phyloP scores from a whole-genome alignment of 2,113 vertebrate genomes.

The Zapus hudsonius region DNA sequence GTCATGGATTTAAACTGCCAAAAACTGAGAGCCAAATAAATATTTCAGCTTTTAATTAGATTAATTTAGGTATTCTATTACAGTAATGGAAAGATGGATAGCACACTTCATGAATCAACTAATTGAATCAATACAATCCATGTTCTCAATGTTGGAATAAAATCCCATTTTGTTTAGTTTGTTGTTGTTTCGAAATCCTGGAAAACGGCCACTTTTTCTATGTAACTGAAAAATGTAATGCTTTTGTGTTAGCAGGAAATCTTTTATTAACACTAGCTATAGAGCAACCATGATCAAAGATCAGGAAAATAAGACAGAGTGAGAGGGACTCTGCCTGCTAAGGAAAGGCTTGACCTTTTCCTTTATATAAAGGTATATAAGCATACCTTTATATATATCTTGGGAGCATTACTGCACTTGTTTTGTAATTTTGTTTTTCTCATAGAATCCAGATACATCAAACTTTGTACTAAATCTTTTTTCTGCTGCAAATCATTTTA shows the following conservation, averaged over 20 bases:
- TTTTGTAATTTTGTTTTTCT: neutral
- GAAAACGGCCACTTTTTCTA: neutral
- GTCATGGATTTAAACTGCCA: neutral
- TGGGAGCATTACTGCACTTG: neutral
- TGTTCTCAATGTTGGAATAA: neutral
- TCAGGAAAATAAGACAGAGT: neutral
- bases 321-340: neutral
- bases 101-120: neutral
- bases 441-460: neutral
- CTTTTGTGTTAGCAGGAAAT: neutral
- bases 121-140: constrained; percentile 23
- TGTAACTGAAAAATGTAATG: neutral
- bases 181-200: neutral
- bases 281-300: neutral
- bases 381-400: too few relatives aligned
- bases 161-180: neutral
- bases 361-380: too few relatives aligned
- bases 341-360: too few relatives aligned
- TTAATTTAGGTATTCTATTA: neutral
- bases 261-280: neutral
- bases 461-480: neutral
- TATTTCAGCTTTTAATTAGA: neutral
- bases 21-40: neutral
- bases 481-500: neutral
- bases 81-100: neutral